Base-by-base conservation (phyloP, 2,888 invertebrate genomes). In the Scaptomyza flava region DNA sequence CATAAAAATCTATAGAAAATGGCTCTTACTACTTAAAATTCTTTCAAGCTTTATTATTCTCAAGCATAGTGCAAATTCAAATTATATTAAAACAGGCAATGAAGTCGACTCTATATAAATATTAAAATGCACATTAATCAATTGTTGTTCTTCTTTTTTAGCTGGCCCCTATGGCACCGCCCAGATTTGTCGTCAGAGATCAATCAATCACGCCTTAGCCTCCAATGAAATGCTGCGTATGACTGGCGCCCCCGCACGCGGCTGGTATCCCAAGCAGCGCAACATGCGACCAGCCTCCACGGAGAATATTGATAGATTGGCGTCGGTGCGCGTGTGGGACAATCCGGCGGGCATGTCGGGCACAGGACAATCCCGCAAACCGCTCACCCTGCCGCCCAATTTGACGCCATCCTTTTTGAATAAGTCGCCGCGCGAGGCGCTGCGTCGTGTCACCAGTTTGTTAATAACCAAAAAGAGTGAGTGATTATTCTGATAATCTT, bases 321-420 rank as follows among this genome's bases (percentile, higher is more conserved):
- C 90, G 91, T 93, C 90, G 93, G 92, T 93, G 91, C 89, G 92
- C 14, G 92, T 94, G 92, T 91, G 92, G 91, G 80, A 93, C 93
- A 90, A 90, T 67, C 83, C 70, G 89, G 72, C 90, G 12, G 90
- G 90, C 20, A 91, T 91, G 89, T 79, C 89, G n/a, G 93, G 72
- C 86, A 94, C 89, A 89, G 93, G 93, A 74, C 93, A 93, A 81
- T 93, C 89, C 17, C 93, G 96, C 89, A 97, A 97, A 90, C 97
- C 97, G 6, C 93, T 96, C 77, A 97, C 97, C n/a, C 93, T 97
- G 89, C 97, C 97, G 58, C 97, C 97, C 66, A 97, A 97, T 93
- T 93, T 97, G 90, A 96, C 96, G 77, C 97, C 97, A 87, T 96
- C 96, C 93, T 97, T 97, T 94, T 96, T 97, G 93, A 96, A 97